Evolutionary conservation across 2,113 vertebrate species (phyloP).

Genomic region (Monarcha castaneiventris): DNA sequence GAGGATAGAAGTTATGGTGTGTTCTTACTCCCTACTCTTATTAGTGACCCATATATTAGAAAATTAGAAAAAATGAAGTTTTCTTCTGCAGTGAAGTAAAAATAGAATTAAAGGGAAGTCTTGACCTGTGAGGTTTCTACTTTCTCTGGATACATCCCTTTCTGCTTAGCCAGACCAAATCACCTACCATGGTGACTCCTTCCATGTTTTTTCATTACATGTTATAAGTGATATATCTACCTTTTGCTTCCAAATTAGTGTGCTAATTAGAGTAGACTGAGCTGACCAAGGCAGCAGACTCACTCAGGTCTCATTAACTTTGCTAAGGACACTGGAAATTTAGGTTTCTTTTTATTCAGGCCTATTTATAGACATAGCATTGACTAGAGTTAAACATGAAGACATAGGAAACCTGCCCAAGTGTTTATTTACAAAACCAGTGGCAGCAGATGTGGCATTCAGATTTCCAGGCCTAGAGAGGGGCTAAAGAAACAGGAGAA

Average conservation of each 20-base stretch:
- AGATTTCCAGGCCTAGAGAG: background rate
- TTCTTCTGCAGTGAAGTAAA: background rate
- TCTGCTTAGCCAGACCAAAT: background rate
- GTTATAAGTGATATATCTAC: background rate
- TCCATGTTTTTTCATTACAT: background rate
- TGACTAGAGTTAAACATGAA: background rate
- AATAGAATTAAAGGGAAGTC: background rate
- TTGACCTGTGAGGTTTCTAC: background rate
- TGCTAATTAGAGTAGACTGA: background rate
- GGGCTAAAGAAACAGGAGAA: background rate
- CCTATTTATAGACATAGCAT: background rate
- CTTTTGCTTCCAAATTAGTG: background rate
- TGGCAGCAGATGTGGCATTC: background rate
- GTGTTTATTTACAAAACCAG: conserved; percentile 9
- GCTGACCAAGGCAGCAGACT: background rate
- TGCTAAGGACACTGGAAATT: background rate
- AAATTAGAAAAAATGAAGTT: background rate
- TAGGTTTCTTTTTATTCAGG: background rate
- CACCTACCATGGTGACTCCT: background rate
- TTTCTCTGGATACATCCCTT: background rate
- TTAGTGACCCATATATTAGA: background rate
- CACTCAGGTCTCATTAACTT: conserved; percentile 24
- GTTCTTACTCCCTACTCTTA: background rate
- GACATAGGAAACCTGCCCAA: background rate
- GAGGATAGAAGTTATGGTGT: background rate